A percentile compares a stretch with the other conserved stretches of the same genome.
These are phyloP conservation scores for Dicrurus megarhynchus DNA, from an alignment of 2,113 vertebrate genomes.

Conservation along the genomic window DNA sequence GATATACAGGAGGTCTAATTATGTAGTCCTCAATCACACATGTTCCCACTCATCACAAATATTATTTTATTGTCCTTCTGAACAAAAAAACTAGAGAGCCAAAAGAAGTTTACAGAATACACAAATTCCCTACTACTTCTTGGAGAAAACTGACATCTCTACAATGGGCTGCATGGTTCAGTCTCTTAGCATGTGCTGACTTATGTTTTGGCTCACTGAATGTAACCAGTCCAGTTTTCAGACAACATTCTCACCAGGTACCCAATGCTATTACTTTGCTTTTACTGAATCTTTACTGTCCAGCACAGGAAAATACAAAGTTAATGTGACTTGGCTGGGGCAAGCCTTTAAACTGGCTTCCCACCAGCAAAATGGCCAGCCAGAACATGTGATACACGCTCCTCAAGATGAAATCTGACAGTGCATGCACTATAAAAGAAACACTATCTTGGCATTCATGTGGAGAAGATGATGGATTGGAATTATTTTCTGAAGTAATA, in stretches of 20 bases:
- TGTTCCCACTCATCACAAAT: not conserved
- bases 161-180: not conserved
- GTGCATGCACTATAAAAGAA: not conserved
- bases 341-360: not conserved
- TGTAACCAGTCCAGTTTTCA: not conserved
- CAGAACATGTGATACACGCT: not conserved
- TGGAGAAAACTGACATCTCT: not conserved
- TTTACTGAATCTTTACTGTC: not conserved
- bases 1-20: not conserved
- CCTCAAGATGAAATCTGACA: not conserved
- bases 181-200: not conserved
- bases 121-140: not conserved
- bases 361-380: not conserved
- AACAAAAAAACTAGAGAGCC: not conserved
- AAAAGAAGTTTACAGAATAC: not conserved
- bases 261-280: not conserved
- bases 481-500: constrained; percentile 43
- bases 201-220: not conserved
- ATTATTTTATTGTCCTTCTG: not conserved
- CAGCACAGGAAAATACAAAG: not conserved
- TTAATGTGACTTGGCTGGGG: not conserved
- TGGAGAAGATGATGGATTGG: constrained; percentile 34
- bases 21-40: not conserved
- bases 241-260: not conserved
- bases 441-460: not conserved